Evolutionary conservation across 2,797 vertebrate species (phyloP).

Genomic region (Eospalax fontanierii): DNA sequence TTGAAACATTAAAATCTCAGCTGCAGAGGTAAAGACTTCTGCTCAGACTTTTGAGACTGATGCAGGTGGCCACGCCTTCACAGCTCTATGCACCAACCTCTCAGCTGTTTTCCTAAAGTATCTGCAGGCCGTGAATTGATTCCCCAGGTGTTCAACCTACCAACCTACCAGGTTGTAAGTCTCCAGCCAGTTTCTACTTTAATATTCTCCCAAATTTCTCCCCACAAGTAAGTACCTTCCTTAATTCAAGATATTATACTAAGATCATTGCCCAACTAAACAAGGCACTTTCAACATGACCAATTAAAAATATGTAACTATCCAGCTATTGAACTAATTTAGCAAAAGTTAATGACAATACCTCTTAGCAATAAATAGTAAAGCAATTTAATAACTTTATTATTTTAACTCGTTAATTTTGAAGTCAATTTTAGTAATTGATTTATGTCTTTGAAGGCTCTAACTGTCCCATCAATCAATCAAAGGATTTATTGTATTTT

Average conservation of each 20-base stretch:
- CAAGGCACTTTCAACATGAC: neutral
- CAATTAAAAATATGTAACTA: slow-evolving; percentile 10
- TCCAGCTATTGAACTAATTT: neutral
- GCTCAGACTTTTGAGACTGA: neutral
- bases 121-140: neutral
- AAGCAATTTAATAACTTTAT: neutral
- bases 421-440: slow-evolving; percentile 60
- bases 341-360: neutral
- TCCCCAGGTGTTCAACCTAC: neutral
- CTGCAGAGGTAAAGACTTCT: neutral
- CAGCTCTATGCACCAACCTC: fast-evolving
- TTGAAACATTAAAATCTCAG: neutral
- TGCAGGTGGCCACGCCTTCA: neutral
- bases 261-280: slow-evolving; percentile 28
- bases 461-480: neutral
- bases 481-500: neutral
- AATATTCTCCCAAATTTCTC: neutral
- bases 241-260: neutral
- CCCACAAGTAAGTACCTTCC: neutral
- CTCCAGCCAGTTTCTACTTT: neutral
- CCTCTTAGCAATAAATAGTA: slow-evolving; percentile 7
- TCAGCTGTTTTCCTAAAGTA: neutral
- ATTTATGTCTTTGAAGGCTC: slow-evolving; percentile 1
- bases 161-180: neutral
- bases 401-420: slow-evolving; percentile 51